A percentile compares a stretch with the other conserved stretches of the same genome.
Evolutionary conservation across 2,888 invertebrate species (phyloP).

Genomic region (Yponomeuta sedellus): DNA sequence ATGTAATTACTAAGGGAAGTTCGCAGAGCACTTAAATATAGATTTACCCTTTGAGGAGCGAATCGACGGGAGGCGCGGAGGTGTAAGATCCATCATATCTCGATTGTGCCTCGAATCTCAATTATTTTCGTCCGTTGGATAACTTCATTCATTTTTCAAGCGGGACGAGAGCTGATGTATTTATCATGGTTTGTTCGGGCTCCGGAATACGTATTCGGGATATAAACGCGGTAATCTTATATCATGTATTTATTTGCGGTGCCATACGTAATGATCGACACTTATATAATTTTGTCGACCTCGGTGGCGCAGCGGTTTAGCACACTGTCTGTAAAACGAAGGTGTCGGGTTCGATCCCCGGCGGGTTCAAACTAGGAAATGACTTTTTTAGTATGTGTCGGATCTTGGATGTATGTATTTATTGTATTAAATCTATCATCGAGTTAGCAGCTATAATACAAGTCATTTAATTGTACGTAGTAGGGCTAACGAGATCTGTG

Average conservation of each 20-base stretch:
- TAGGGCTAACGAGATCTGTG: too few species aligned
- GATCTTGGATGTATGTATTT: too few species aligned
- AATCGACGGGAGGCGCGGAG: constrained; percentile 56
- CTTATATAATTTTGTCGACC: too few species aligned
- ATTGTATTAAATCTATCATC: too few species aligned
- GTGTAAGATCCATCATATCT: constrained; percentile 71
- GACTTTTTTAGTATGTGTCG: too few species aligned
- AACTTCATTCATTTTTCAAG: constrained; percentile 61
- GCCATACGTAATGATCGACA: not conserved
- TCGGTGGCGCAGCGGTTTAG: too few species aligned
- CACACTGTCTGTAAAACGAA: too few species aligned
- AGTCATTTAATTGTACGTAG: too few species aligned
- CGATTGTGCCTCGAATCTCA: constrained; percentile 58
- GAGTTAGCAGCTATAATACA: too few species aligned
- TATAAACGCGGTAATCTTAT: not conserved
- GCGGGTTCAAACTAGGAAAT: too few species aligned
- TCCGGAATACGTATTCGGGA: not conserved
- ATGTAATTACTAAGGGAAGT: constrained; percentile 68
- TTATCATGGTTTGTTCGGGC: constrained; percentile 1
- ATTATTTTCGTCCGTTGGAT: constrained; percentile 61
- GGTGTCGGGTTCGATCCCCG: too few species aligned
- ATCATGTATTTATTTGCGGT: not conserved
- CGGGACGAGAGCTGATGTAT: constrained; percentile 20
- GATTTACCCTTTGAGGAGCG: constrained; percentile 70
- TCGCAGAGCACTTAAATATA: constrained; percentile 66